phyloP scores from a whole-genome alignment of 2,888 invertebrate species.

The Heterodera filipjevi region DNA sequence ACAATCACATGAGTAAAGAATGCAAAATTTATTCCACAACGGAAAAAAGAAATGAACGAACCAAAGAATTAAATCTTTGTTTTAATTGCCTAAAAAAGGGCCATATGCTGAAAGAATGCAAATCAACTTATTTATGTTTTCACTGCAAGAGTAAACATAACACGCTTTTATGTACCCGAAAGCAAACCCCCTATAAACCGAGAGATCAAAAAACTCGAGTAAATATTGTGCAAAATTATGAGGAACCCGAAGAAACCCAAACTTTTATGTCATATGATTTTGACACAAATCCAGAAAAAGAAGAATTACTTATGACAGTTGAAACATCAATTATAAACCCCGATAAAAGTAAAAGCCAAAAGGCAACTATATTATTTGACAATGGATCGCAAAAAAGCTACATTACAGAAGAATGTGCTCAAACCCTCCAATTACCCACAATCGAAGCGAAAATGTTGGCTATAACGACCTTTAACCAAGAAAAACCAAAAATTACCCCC shows the following conservation, averaged over 20 bases:
- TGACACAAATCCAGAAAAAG: background rate
- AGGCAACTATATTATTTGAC: background rate
- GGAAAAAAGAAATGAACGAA: background rate
- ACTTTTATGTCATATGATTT: background rate
- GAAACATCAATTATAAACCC: background rate
- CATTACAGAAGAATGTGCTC: background rate
- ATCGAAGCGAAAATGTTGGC: background rate
- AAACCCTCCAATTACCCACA: background rate
- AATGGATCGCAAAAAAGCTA: background rate
- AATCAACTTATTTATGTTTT: background rate
- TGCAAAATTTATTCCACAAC: background rate
- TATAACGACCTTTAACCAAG: background rate
- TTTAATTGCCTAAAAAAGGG: background rate
- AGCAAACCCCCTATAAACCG: too few relatives aligned
- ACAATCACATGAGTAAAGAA: background rate
- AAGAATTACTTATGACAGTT: background rate
- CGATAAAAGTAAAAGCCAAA: background rate
- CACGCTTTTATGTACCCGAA: background rate
- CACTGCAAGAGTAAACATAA: background rate
- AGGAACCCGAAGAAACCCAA: background rate
- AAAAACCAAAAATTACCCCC: background rate
- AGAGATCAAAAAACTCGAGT: too few relatives aligned
- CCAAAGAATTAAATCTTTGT: background rate
- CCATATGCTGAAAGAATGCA: background rate
- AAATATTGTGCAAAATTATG: too few relatives aligned